Evolutionary conservation across 2,888 invertebrate genomes (phyloP).

Genomic region (Coleophora flavipennella): DNA sequence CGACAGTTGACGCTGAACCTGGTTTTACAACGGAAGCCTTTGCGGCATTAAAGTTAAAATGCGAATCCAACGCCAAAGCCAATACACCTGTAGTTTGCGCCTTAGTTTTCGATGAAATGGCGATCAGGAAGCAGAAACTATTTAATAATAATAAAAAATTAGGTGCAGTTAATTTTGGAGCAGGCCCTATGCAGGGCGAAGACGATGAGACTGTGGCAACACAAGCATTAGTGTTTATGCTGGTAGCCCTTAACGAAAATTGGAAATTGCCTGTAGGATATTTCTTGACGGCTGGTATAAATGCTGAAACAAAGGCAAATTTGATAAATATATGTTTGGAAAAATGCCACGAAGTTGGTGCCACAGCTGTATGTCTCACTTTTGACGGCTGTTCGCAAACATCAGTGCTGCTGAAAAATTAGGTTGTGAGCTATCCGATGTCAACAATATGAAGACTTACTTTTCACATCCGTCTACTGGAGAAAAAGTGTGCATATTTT

Average conservation of each 20-base stretch:
- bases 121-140: constrained; percentile 9
- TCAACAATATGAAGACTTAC: constrained; percentile 11
- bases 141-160: constrained; percentile 6
- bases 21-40: constrained; percentile 2
- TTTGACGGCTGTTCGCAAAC: not conserved
- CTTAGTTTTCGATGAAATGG: constrained; percentile 15
- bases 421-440: constrained; percentile 13
- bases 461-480: constrained; percentile 15
- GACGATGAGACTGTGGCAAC: constrained; percentile 7
- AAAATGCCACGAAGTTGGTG: not conserved
- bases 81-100: constrained; percentile 1
- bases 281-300: constrained; percentile 23
- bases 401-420: constrained; percentile 13
- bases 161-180: constrained; percentile 11
- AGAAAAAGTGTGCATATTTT: constrained; percentile 15
- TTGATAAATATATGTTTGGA: constrained; percentile 17
- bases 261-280: constrained; percentile 34
- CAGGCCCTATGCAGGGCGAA: constrained; percentile 1
- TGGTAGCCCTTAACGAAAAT: constrained; percentile 20
- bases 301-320: constrained; percentile 17
- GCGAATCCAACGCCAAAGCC: not conserved
- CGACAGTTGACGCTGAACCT: constrained; percentile 3
- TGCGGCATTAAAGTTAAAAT: not conserved
- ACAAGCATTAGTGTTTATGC: constrained; percentile 23
- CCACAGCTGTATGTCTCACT: not conserved